These are phyloP conservation scores for Stigmatopora argus DNA, from an alignment of 2,113 vertebrate genomes.

Conservation along the genomic window DNA sequence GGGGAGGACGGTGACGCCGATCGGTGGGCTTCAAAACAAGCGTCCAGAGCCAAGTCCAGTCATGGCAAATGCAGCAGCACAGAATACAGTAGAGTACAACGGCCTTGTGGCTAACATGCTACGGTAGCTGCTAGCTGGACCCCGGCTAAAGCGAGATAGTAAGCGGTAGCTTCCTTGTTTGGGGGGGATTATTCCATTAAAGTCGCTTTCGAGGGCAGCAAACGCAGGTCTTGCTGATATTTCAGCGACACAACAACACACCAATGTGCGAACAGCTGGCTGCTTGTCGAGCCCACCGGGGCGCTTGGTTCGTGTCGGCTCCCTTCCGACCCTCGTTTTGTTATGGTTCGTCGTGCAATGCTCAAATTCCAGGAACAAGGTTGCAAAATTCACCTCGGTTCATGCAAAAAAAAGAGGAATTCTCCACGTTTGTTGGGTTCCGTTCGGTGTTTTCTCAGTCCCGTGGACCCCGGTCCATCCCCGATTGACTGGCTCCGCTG, in stretches of 20 bases:
- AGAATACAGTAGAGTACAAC: constrained; percentile 9
- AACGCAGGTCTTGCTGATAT: not conserved
- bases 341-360: constrained; percentile 16
- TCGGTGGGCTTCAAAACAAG: not conserved
- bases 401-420: too few relatives aligned
- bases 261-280: not conserved
- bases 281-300: not conserved
- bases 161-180: constrained; percentile 17
- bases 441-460: constrained; percentile 15
- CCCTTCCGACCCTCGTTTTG: constrained; percentile 28
- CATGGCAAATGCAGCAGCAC: not conserved
- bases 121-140: constrained; percentile 4
- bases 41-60: not conserved
- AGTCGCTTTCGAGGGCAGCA: not conserved
- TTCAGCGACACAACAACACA: not conserved
- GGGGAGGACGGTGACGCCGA: not conserved
- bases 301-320: constrained; percentile 18
- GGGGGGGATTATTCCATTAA: not conserved
- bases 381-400: not conserved
- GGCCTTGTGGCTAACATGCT: constrained; percentile 46
- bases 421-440: not conserved
- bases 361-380: not conserved
- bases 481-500: constrained; percentile 27
- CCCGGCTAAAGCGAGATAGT: constrained; percentile 51
- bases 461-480: constrained; percentile 43